A percentile compares a stretch with the other conserved stretches of the same genome.
Evolutionary conservation across 2,888 invertebrate genomes (phyloP).

Genomic region (Papilio protenor): DNA sequence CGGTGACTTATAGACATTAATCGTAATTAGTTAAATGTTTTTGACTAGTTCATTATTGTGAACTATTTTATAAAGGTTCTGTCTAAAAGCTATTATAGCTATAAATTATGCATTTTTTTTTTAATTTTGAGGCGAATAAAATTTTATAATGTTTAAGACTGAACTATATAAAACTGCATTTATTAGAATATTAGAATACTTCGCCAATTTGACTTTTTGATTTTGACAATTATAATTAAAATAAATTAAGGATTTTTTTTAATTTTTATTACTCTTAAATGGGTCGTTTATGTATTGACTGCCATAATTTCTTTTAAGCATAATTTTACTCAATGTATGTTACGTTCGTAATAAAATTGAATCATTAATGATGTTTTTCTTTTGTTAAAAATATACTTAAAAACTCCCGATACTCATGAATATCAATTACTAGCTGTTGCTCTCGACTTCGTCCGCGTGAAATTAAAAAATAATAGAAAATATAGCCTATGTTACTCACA

Average conservation of each 20-base stretch:
- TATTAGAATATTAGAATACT: slow-evolving; percentile 12
- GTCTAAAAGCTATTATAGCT: slow-evolving; percentile 51
- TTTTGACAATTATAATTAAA: slow-evolving; percentile 7
- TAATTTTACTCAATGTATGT: slow-evolving; percentile 15
- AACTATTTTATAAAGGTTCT: slow-evolving; percentile 62
- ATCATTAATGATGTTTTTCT: neutral
- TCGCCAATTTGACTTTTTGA: neutral
- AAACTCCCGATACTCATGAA: neutral
- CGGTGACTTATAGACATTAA: neutral
- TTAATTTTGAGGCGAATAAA: slow-evolving; percentile 66
- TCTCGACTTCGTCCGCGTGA: too few relatives aligned
- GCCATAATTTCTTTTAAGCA: slow-evolving; percentile 1
- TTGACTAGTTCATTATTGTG: slow-evolving; percentile 71
- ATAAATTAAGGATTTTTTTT: slow-evolving; percentile 2
- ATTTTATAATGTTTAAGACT: slow-evolving; percentile 63
- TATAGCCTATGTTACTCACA: too few relatives aligned
- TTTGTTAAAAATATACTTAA: neutral
- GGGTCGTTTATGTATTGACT: neutral
- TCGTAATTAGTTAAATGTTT: slow-evolving; percentile 44
- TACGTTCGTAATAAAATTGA: slow-evolving; percentile 18
- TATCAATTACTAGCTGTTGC: too few relatives aligned
- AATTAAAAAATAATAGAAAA: too few relatives aligned
- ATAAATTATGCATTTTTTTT: slow-evolving; percentile 60
- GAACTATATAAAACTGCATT: slow-evolving; percentile 38
- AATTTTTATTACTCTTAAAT: slow-evolving; percentile 5